Percentiles rank a stretch among this genome's conserved stretches.
Conservation (phyloP, 2,797 vertebrate species). For the Xyrichtys novacula region DNA sequence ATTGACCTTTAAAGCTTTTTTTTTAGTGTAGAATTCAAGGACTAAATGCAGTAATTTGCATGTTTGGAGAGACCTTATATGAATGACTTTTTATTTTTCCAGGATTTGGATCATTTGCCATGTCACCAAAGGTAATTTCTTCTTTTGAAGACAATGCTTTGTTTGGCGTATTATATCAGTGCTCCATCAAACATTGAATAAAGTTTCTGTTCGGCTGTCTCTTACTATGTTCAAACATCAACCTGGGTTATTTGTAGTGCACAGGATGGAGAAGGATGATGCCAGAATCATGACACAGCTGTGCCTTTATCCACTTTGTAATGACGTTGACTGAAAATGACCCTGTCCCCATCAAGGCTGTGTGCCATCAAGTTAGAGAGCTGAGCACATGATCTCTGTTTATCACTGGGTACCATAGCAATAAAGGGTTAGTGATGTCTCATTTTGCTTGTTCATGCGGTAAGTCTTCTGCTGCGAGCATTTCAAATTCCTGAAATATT, state of each 20-base stretch:
- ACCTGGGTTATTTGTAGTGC: not conserved
- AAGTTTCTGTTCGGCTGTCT: conserved; percentile 55
- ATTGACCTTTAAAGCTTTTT: conserved; percentile 59
- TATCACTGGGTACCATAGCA: not conserved
- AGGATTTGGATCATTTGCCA: conserved; percentile 50
- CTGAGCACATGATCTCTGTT: not conserved
- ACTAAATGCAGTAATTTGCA: conserved; percentile 70
- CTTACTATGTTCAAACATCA: conserved; percentile 18
- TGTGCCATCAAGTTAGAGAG: not conserved
- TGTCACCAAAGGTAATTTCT: conserved; percentile 60
- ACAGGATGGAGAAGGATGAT: not conserved
- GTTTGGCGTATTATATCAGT: conserved; percentile 49
- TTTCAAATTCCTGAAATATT: not conserved
- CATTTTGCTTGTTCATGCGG: not conserved
- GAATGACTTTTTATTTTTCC: conserved; percentile 44
- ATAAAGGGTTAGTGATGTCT: not conserved
- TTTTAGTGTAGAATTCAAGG: conserved; percentile 41
- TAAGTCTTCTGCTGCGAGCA: not conserved
- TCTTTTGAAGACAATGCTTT: conserved; percentile 45
- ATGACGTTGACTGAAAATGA: not conserved
- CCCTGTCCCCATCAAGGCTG: too few species aligned
- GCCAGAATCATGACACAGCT: not conserved
- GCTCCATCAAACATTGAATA: conserved; percentile 68
- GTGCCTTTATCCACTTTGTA: not conserved
- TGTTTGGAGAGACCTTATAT: conserved; percentile 46